Conservation (phyloP, 2,888 invertebrate species). For the Zhuqinia jingwanae region DNA sequence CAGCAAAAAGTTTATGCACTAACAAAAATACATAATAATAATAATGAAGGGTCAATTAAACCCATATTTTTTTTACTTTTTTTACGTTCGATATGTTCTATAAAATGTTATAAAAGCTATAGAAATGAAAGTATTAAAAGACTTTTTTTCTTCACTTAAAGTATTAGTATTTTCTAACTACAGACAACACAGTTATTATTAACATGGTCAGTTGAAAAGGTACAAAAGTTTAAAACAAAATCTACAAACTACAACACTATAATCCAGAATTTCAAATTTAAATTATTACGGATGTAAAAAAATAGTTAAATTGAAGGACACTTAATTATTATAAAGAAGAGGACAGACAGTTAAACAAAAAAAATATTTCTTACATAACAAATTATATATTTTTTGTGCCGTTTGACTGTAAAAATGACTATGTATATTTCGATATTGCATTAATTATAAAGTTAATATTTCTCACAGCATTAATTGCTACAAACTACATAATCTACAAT, state of each 20-base stretch:
- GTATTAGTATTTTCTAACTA: too few relatives aligned
- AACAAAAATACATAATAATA: not conserved
- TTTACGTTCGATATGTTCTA: not conserved
- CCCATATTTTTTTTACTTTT: not conserved
- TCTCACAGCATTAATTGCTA: not conserved
- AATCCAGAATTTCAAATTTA: not conserved
- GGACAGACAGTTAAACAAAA: not conserved
- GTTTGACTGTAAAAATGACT: conserved; percentile 39
- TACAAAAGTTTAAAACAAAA: not conserved
- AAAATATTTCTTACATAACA: not conserved
- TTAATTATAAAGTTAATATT: conserved; percentile 19
- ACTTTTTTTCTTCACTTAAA: too few relatives aligned
- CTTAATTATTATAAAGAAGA: not conserved
- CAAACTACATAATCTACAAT: not conserved
- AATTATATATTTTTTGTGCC: not conserved
- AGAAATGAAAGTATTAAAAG: too few relatives aligned
- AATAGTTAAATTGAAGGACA: too few relatives aligned
- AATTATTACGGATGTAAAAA: not conserved
- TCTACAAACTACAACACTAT: not conserved
- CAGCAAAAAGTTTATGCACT: too few relatives aligned
- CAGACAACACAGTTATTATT: too few relatives aligned
- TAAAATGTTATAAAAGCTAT: conserved; percentile 6
- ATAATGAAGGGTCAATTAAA: too few relatives aligned
- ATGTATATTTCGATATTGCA: conserved; percentile 20
- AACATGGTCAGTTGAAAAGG: not conserved